Conservation (phyloP, 2,888 invertebrate species). For the Zygaena filipendulae region DNA sequence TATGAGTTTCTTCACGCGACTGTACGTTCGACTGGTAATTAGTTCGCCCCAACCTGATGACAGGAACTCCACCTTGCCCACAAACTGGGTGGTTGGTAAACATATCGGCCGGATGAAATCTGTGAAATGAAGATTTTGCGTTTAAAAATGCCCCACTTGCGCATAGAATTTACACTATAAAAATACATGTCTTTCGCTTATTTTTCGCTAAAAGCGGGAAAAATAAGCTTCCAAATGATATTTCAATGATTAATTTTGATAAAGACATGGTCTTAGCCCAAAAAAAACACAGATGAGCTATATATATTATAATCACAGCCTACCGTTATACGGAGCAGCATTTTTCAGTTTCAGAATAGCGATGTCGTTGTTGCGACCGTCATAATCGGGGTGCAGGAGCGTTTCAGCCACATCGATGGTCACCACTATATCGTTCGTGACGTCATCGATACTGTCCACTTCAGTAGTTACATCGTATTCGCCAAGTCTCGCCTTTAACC, state of each 20-base stretch:
- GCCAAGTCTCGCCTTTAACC: constrained; percentile 25
- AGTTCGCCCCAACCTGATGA: constrained; percentile 37
- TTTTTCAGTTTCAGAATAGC: constrained; percentile 26
- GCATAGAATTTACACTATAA: background rate
- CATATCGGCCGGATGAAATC: constrained; percentile 44
- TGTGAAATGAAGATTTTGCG: constrained; percentile 20
- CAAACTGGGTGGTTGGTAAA: constrained; percentile 23
- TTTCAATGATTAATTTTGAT: too few species aligned
- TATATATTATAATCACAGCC: too few species aligned
- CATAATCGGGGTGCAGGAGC: constrained; percentile 23
- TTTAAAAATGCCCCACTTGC: background rate
- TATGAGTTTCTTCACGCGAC: constrained; percentile 30
- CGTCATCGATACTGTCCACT: constrained; percentile 20
- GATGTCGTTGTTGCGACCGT: constrained; percentile 25
- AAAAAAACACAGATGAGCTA: too few species aligned
- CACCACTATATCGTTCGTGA: constrained; percentile 23
- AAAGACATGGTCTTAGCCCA: too few species aligned
- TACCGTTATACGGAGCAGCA: constrained; percentile 31
- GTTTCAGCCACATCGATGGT: constrained; percentile 20
- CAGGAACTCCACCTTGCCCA: constrained; percentile 19
- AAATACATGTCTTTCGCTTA: background rate
- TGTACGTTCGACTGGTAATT: constrained; percentile 21
- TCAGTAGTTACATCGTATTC: constrained; percentile 23
- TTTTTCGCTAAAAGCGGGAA: background rate
- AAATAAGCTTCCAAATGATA: constrained; percentile 6